Evolutionary conservation across 2,888 invertebrate genomes (phyloP).

Genomic region (Lasioglossum lativentre): DNA sequence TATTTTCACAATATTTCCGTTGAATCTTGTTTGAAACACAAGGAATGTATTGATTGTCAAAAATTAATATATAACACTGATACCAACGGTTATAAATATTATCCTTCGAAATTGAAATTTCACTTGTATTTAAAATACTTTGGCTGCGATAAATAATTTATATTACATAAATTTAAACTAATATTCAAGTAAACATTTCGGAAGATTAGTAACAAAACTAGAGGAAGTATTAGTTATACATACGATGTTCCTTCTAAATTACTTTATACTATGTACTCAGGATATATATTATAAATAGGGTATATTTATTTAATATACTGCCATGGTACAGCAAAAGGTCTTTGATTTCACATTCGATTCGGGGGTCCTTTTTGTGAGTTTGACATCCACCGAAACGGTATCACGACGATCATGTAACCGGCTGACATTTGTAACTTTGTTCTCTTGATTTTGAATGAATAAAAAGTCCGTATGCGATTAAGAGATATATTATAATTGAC

Average conservation of each 20-base stretch:
- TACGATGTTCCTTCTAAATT: conserved; percentile 5
- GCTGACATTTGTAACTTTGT: conserved; percentile 73
- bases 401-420: conserved; percentile 62
- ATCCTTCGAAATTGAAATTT: conserved; percentile 10
- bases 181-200: conserved; percentile 19
- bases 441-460: conserved; percentile 76
- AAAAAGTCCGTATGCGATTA: conserved; percentile 75
- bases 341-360: conserved; percentile 22
- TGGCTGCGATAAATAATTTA: background rate
- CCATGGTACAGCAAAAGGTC: conserved; percentile 7
- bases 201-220: conserved; percentile 16
- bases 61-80: conserved; percentile 17
- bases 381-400: conserved; percentile 49
- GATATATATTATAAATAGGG: conserved; percentile 2
- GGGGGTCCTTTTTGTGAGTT: conserved; percentile 29
- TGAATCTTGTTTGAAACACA: conserved; percentile 49
- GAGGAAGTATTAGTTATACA: background rate
- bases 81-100: conserved; percentile 41
- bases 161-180: background rate
- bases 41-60: conserved; percentile 33
- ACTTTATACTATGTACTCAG: conserved; percentile 2
- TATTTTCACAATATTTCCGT: conserved; percentile 73
- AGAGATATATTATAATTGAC: conserved; percentile 38
- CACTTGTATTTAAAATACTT: conserved; percentile 14
- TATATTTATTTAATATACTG: background rate